Evolutionary conservation across 1,140 invertebrate species (phyloP).

Genomic region (Elysia chlorotica): DNA sequence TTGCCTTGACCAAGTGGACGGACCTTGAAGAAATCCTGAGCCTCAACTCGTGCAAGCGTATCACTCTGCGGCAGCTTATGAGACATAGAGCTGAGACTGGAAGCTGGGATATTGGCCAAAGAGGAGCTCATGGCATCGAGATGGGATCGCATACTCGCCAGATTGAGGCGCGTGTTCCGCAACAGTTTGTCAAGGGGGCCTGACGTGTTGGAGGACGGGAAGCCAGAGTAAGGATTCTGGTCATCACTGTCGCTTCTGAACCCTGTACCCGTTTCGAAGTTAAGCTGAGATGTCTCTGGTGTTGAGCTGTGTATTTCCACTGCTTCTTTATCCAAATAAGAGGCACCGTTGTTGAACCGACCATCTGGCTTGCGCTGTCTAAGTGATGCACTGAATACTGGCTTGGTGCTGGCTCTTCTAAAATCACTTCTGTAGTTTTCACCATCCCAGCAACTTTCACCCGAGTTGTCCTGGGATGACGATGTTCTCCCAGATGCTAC

Average conservation of each 20-base stretch:
- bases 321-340: too few relatives aligned
- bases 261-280: too few relatives aligned
- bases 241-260: neutral
- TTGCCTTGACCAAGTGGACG: too few relatives aligned
- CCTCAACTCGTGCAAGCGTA: neutral
- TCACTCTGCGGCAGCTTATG: neutral
- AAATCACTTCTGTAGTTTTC: neutral
- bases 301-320: too few relatives aligned
- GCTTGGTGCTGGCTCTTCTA: too few relatives aligned
- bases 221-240: constrained; percentile 3
- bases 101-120: neutral
- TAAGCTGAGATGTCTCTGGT: too few relatives aligned
- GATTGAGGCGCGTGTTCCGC: constrained; percentile 2
- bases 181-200: constrained; percentile 5
- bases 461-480: neutral
- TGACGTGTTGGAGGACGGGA: neutral
- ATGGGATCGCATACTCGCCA: constrained; percentile 2
- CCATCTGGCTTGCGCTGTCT: too few relatives aligned
- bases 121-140: constrained; percentile 15
- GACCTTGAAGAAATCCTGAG: constrained; percentile 7
- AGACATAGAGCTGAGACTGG: neutral
- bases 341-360: too few relatives aligned
- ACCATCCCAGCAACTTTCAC: neutral
- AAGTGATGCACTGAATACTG: too few relatives aligned
- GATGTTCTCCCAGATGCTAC: neutral